phyloP scores from a whole-genome alignment of 2,888 invertebrate species.

The Doris montereyensis region DNA sequence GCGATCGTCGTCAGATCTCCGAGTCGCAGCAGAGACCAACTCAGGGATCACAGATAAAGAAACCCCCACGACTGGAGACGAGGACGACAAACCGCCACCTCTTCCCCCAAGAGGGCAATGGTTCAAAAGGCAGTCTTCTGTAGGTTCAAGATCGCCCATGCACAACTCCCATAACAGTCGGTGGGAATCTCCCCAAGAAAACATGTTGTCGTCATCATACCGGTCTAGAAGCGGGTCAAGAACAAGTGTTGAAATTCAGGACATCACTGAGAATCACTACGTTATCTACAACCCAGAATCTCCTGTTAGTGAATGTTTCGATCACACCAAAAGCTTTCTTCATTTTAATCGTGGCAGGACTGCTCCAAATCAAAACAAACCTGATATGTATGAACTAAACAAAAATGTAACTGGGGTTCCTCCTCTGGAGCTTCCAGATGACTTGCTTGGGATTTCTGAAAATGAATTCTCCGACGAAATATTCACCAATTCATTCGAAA shows the following conservation, averaged over 20 bases:
- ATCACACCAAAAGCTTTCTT: not conserved
- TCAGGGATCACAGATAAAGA: not conserved
- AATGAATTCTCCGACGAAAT: not conserved
- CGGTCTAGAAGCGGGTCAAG: conserved; percentile 7
- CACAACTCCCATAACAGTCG: not conserved
- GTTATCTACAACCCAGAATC: conserved; percentile 10
- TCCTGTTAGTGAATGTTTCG: not conserved
- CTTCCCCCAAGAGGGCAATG: conserved; percentile 4
- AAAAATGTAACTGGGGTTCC: not conserved
- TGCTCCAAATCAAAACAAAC: not conserved
- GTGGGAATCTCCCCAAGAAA: not conserved
- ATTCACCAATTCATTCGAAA: not conserved
- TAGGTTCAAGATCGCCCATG: not conserved
- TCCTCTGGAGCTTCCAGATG: conserved; percentile 12
- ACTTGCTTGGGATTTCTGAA: not conserved
- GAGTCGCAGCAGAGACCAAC: not conserved
- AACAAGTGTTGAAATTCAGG: conserved; percentile 18
- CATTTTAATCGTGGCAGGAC: not conserved
- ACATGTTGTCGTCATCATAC: too few species aligned
- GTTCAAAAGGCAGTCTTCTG: not conserved
- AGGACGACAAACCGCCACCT: not conserved
- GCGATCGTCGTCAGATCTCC: not conserved
- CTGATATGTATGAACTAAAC: not conserved
- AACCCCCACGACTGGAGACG: not conserved
- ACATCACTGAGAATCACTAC: conserved; percentile 4